Percentiles rank a stretch among this genome's conserved stretches.
Evolutionary conservation across 2,888 invertebrate species (phyloP).

Genomic region (Latheticus oryzae): DNA sequence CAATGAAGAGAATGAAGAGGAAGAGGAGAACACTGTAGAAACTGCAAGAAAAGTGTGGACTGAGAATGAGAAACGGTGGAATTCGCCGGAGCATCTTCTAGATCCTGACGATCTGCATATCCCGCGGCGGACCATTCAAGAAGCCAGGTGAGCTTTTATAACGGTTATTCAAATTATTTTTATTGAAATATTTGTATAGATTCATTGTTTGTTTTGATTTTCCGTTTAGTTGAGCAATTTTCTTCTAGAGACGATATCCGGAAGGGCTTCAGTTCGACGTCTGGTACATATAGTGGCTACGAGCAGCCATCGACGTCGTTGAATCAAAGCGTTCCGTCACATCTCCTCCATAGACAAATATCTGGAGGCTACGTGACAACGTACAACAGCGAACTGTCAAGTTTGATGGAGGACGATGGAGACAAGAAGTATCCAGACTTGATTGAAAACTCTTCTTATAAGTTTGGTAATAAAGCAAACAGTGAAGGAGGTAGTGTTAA

Average conservation of each 20-base stretch:
- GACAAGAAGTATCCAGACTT: constrained; percentile 62
- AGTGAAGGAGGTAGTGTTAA: constrained; percentile 63
- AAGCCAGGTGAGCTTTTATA: constrained; percentile 71
- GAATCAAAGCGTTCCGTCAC: constrained; percentile 54
- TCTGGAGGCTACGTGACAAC: constrained; percentile 48
- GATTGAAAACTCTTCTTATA: constrained; percentile 59
- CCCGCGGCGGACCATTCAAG: constrained; percentile 69
- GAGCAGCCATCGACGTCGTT: constrained; percentile 48
- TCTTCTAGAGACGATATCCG: constrained; percentile 66
- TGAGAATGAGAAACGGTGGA: constrained; percentile 54
- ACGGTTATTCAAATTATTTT: no score
- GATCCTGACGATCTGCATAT: constrained; percentile 67
- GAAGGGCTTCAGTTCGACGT: constrained; percentile 63
- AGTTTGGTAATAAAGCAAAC: constrained; percentile 53
- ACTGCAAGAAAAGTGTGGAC: constrained; percentile 49
- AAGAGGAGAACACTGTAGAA: constrained; percentile 66
- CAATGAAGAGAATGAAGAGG: constrained; percentile 73
- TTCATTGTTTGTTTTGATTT: not conserved
- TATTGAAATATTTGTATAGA: not conserved
- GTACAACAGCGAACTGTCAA: constrained; percentile 54
- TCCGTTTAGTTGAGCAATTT: constrained; percentile 40
- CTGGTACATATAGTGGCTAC: constrained; percentile 63
- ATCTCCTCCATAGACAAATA: constrained; percentile 44
- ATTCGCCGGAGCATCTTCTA: constrained; percentile 54
- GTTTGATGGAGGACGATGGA: constrained; percentile 53